phyloP scores from a whole-genome alignment of 2,888 invertebrate species.

The Caenorhabditis sp. region DNA sequence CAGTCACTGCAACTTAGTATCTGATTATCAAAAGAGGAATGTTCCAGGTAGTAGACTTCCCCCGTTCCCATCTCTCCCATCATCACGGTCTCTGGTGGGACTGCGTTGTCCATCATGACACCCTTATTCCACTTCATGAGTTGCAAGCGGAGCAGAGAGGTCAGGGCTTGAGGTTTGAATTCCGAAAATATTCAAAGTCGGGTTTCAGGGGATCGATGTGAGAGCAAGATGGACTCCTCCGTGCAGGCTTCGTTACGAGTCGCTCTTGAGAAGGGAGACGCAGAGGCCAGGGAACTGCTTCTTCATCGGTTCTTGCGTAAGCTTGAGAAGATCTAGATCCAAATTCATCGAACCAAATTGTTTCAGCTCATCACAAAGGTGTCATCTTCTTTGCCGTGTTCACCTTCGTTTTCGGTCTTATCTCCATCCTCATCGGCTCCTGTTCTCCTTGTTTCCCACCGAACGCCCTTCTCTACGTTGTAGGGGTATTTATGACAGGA shows the following conservation, averaged over 20 bases:
- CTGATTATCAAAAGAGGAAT: too few species aligned
- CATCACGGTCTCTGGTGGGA: constrained; percentile 77
- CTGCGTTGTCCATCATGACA: constrained; percentile 69
- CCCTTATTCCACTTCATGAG: constrained; percentile 67
- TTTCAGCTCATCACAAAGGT: constrained; percentile 76
- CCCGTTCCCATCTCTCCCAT: constrained; percentile 65
- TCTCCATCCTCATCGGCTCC: constrained; percentile 68
- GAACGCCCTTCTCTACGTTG: constrained; percentile 73
- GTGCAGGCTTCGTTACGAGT: constrained; percentile 60
- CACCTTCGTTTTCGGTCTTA: constrained; percentile 72
- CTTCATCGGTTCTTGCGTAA: constrained; percentile 74
- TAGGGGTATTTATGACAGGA: constrained; percentile 74
- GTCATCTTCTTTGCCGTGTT: constrained; percentile 76
- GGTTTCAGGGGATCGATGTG: constrained; percentile 67
- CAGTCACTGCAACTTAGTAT: background rate
- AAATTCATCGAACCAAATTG: background rate
- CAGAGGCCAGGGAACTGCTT: constrained; percentile 61
- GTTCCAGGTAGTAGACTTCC: constrained; percentile 68
- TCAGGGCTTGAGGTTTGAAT: too few species aligned
- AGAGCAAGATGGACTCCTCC: constrained; percentile 70
- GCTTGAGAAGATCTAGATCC: constrained; percentile 3
- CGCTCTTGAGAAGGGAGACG: constrained; percentile 68
- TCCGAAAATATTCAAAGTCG: too few species aligned
- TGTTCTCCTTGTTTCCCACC: constrained; percentile 77
- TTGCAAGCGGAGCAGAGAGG: constrained; percentile 56